phyloP scores from a whole-genome alignment of 2,888 invertebrate genomes.

The Monoplex corrugatus region DNA sequence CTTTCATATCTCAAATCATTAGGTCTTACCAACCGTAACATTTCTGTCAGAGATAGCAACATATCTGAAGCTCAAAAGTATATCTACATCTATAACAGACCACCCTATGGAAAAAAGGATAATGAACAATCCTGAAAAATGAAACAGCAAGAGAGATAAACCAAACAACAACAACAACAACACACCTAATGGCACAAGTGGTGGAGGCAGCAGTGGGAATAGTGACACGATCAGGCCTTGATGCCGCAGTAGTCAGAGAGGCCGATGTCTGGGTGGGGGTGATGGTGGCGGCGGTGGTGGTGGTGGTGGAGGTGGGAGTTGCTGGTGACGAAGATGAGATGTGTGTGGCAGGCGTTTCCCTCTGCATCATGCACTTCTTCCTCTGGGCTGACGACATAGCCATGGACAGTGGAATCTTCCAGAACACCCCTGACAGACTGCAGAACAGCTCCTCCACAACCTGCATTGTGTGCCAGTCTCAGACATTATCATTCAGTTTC shows the following conservation, averaged over 20 bases:
- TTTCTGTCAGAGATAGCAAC: no score
- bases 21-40: no score
- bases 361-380: slow-evolving; percentile 68
- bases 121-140: no score
- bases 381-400: slow-evolving; percentile 68
- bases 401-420: slow-evolving; percentile 82
- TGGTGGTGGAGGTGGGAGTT: neutral
- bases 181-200: slow-evolving; percentile 28
- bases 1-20: no score
- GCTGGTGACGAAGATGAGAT: slow-evolving; percentile 15
- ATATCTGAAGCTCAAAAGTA: no score
- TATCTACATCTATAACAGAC: no score
- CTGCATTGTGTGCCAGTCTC: slow-evolving; percentile 60
- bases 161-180: neutral
- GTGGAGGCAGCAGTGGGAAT: slow-evolving; percentile 31
- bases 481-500: neutral
- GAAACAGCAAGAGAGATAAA: no score
- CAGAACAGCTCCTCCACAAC: slow-evolving; percentile 84
- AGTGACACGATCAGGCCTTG: neutral
- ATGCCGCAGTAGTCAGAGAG: neutral
- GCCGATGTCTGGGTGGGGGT: neutral
- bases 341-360: slow-evolving; percentile 62
- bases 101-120: no score
- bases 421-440: slow-evolving; percentile 84
- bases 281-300: neutral